These are phyloP conservation scores for Melanocharis versteri DNA, from an alignment of 2,113 vertebrate species.

Conservation along the genomic window DNA sequence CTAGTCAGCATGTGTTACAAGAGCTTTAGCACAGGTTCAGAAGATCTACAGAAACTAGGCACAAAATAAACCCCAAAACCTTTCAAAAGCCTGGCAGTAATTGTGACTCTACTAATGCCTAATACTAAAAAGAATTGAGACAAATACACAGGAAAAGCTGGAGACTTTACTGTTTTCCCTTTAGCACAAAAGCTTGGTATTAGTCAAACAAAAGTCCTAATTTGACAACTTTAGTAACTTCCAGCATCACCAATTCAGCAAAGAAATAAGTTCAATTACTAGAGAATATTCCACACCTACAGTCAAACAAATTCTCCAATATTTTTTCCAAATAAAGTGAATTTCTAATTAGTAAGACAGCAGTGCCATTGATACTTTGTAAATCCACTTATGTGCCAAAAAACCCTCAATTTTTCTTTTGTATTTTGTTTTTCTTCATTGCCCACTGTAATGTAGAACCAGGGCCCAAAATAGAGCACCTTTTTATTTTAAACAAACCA, in stretches of 20 bases:
- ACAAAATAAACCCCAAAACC: neutral
- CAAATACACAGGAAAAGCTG: neutral
- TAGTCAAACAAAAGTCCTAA: neutral
- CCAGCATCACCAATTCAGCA: neutral
- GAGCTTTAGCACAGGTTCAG: neutral
- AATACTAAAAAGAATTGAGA: neutral
- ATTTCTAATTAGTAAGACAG: neutral
- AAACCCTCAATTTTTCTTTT: neutral
- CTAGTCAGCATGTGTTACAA: neutral
- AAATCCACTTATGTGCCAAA: neutral
- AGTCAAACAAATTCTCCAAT: neutral
- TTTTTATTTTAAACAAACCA: neutral
- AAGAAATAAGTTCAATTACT: neutral
- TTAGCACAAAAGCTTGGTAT: neutral
- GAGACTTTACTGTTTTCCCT: neutral
- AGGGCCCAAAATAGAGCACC: neutral
- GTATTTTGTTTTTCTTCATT: conserved; percentile 9
- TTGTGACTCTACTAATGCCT: neutral
- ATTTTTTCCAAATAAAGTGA: neutral
- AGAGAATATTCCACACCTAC: neutral
- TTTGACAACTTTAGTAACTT: neutral
- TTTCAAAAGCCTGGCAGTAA: neutral
- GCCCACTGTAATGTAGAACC: neutral
- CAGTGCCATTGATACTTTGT: neutral
- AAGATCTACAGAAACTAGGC: neutral